Percentiles rank a stretch among this genome's conserved stretches.
phyloP scores from a whole-genome alignment of 2,113 vertebrate species.

The Gallinago media region DNA sequence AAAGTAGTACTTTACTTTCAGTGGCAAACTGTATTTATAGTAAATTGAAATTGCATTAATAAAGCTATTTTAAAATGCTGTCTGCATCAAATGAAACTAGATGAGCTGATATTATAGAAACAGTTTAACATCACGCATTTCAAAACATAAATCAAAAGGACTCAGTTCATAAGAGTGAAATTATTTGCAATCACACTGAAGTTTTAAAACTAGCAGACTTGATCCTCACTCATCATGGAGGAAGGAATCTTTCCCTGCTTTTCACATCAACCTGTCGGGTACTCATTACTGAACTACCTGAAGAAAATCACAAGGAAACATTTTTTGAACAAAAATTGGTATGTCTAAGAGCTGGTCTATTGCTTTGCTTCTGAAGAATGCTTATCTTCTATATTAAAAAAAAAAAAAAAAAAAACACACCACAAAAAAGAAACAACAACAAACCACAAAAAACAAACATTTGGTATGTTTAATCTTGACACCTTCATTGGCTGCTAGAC shows the following conservation, averaged over 20 bases:
- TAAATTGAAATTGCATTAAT: background rate
- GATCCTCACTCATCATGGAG: background rate
- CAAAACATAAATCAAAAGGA: background rate
- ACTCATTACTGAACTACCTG: background rate
- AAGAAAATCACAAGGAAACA: background rate
- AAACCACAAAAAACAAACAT: too few species aligned
- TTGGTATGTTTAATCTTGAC: background rate
- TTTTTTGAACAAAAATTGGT: background rate
- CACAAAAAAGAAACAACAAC: too few species aligned
- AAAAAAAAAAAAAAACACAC: too few species aligned
- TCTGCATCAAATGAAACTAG: slow-evolving; percentile 17
- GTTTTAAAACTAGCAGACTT: background rate
- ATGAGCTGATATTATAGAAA: background rate
- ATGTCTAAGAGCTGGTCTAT: background rate
- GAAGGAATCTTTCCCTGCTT: background rate
- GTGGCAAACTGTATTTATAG: background rate
- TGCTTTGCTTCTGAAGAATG: background rate
- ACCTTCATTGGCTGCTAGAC: background rate
- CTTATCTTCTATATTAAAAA: background rate
- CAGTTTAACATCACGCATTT: background rate
- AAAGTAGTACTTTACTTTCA: background rate
- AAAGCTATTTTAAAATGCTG: background rate
- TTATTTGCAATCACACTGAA: background rate
- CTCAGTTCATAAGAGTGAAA: background rate
- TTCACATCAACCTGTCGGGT: background rate